Evolutionary conservation across 2,113 vertebrate species (phyloP).

Genomic region (Eptesicus fuscus): DNA sequence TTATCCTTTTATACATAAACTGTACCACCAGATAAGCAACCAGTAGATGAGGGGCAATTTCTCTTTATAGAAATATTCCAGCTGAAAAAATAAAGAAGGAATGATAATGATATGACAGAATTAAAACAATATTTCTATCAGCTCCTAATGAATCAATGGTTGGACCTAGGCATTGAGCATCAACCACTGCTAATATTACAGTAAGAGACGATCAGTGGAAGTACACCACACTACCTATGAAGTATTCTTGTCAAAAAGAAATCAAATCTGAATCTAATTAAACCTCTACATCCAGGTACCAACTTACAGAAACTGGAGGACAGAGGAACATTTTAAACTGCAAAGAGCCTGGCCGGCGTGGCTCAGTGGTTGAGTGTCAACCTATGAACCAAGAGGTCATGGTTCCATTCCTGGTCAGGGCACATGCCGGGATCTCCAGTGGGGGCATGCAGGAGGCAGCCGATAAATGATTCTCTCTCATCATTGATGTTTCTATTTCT

Average conservation of each 20-base stretch:
- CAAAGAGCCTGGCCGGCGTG: background rate
- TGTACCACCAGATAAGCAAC: background rate
- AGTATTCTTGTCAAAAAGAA: constrained; percentile 30
- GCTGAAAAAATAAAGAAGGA: constrained; percentile 32
- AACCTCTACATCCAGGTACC: background rate
- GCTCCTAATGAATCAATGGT: background rate
- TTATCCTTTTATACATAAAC: constrained; percentile 6
- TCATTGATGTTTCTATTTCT: too few species aligned
- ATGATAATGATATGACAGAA: background rate
- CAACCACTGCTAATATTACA: background rate
- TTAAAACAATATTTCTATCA: background rate
- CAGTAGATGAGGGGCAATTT: background rate
- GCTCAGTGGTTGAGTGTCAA: too few species aligned
- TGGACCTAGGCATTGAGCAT: background rate
- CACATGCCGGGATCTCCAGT: too few species aligned
- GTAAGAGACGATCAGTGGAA: background rate
- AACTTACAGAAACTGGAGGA: background rate
- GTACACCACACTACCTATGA: background rate
- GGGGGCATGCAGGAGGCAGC: too few species aligned
- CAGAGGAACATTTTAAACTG: background rate
- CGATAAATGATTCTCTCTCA: too few species aligned
- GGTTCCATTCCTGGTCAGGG: too few species aligned
- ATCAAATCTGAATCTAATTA: constrained; percentile 23
- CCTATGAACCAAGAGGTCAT: too few species aligned
- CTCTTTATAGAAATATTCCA: constrained; percentile 15